Base-by-base conservation (phyloP, 2,888 invertebrate species). In the Mechanitis mazaeus region DNA sequence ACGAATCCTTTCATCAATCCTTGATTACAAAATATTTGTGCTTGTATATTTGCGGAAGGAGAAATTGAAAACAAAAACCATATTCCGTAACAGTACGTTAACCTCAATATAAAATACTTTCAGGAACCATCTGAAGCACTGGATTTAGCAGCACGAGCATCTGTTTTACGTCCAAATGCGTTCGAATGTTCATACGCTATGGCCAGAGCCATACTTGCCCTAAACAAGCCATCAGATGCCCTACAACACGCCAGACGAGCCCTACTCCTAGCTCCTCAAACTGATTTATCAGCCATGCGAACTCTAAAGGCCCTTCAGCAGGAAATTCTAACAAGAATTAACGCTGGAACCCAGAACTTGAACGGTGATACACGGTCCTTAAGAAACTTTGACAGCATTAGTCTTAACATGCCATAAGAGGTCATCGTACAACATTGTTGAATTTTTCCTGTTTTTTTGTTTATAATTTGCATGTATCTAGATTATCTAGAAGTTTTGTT, bases 151-250 rank as follows among this genome's bases (percentile, higher is more conserved):
- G 94, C 95, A 45, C 94, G 96, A 78, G 97, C 97, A 0, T 92
- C 97, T 45, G 93, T 93, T 56, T 91, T 96, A 65, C 95, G 96
- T 69, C 95, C 96, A 2, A 94, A 95, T 77, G 97, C 97, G 3
- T 98, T 96, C 78, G 98, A 98, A 85, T 97, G 97, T 4, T 97
- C 94, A 72, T 98, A 97, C 83, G 97, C 97, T 3, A 92, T 97
- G 79, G 95, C 97, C 0, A 94, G 97, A 76, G 97, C 97, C 6
- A 93, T 94, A 66, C 91, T 97, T 66, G 96, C 97, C 61, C 90
- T 94, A 59, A 93, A 93, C 80, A 93, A 93, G 69, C 88, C 93
- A 3, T 92, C 94, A 35, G 94, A 95, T 69, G 97, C 97, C 0
- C 86, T 97, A 31, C 91, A 93, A 1, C 97, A 98, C 79, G 94